Evolutionary conservation across 2,888 invertebrate genomes (phyloP).

Genomic region (Artemia sinica): DNA sequence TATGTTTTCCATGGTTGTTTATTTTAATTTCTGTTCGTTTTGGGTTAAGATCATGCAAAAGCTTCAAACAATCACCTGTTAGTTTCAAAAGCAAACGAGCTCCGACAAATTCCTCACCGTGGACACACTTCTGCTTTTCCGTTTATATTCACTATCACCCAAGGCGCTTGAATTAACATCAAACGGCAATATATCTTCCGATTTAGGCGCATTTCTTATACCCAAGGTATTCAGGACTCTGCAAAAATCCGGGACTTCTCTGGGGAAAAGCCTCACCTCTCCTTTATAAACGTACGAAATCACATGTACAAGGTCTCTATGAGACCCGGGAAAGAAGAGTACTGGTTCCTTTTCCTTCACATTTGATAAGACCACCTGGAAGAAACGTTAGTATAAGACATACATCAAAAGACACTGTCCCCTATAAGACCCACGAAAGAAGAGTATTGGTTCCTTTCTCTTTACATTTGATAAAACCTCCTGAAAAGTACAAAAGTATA

Average conservation of each 20-base stretch:
- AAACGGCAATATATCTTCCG: not conserved
- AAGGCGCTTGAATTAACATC: not conserved
- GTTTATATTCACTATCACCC: not conserved
- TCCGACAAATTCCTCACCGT: not conserved
- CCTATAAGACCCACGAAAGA: too few relatives aligned
- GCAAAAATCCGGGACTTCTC: constrained; percentile 9
- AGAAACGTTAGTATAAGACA: not conserved
- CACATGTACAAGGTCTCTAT: not conserved
- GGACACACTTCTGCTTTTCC: constrained; percentile 4
- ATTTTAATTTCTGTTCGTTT: too few relatives aligned
- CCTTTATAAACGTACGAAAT: not conserved
- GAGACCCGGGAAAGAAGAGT: constrained; percentile 2
- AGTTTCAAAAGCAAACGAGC: not conserved
- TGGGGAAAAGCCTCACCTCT: not conserved
- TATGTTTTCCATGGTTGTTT: too few relatives aligned
- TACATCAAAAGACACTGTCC: too few relatives aligned
- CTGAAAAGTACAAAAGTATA: too few relatives aligned
- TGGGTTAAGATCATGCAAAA: too few relatives aligned
- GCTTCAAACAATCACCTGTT: too few relatives aligned
- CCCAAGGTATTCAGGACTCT: not conserved
- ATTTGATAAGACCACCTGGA: not conserved
- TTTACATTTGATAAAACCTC: too few relatives aligned
- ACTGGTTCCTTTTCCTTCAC: not conserved
- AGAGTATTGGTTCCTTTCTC: too few relatives aligned
- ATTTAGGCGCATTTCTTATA: not conserved